Conservation (phyloP, 2,113 vertebrate genomes). For the Dascyllus trimaculatus region DNA sequence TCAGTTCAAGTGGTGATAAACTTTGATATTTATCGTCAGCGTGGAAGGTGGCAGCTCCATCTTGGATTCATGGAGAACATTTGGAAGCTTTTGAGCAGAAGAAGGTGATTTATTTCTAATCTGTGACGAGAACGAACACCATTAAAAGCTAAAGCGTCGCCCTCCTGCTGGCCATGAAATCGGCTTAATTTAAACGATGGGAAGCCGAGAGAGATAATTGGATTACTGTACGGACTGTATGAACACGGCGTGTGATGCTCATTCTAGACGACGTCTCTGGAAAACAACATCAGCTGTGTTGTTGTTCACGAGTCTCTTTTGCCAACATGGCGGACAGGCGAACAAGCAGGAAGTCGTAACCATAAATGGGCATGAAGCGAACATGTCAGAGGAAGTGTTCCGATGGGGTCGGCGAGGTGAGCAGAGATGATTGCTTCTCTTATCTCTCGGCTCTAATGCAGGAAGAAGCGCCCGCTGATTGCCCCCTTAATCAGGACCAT, state of each 20-base stretch:
- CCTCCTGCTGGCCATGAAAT: slow-evolving; percentile 17
- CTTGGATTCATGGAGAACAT: neutral
- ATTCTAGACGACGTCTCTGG: neutral
- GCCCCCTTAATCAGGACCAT: slow-evolving; percentile 55
- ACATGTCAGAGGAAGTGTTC: no score
- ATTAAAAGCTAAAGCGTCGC: neutral
- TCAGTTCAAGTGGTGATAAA: no score
- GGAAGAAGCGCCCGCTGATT: slow-evolving; percentile 67
- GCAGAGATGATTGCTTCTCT: slow-evolving; percentile 53
- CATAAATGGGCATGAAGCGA: no score
- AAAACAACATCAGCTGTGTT: neutral
- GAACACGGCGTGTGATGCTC: slow-evolving; percentile 3
- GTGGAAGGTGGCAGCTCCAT: neutral
- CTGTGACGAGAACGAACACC: neutral
- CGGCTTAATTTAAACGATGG: slow-evolving; percentile 34
- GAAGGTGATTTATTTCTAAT: no score
- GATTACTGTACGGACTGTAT: neutral
- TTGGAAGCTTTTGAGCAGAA: neutral
- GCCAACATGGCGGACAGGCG: no score
- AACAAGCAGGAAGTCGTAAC: no score
- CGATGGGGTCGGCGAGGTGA: slow-evolving; percentile 27
- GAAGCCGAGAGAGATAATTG: slow-evolving; percentile 14
- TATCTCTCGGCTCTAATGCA: slow-evolving; percentile 51
- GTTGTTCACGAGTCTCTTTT: no score
- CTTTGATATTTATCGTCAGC: no score